Base-by-base conservation (phyloP, 2,113 vertebrate genomes). In the Artemisiospiza belli region DNA sequence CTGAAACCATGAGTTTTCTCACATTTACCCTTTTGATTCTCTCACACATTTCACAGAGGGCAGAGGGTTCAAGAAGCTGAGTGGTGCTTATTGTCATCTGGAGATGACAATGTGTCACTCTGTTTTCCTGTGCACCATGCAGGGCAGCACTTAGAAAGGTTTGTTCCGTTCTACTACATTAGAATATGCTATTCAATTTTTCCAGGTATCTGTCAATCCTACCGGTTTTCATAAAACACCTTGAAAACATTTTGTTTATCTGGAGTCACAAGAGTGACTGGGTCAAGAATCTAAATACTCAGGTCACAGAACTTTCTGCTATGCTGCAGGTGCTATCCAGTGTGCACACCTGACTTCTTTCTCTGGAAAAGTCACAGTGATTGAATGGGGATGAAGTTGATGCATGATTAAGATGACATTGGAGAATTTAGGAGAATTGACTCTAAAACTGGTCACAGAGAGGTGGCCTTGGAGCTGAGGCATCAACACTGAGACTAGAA, bases 31-130 rank as follows among this genome's bases (percentile, higher is more conserved):
- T 63, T 49, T 31, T 17, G 3, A 31, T 55, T 61, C 14, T 39
- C 4, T 74, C 12, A 11, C 7, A 2, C 7, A 21, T 68, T 24
- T 82, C 59, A 52, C 28, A 67, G 59, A 79, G 5, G 20, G 15
- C 7, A 15, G 12, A 51, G 4, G 39, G 28, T 46, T 75, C 4
- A 15, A 58, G 37, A 2, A 0, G 3, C 9, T 58, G 4, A 27
- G 6, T 41, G 35, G 5, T 47, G 22, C 24, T 70, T 35, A 30
- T n/a, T 70, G 27, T 23, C 2, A 0, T 12, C 51, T 74, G 12
- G 12, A 22, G 14, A 69, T 41, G 3, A 37, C 8, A 35, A 13
- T 10, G 2, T 7, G 5, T 3, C 44, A 13, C 10, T 67, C 31
- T 18, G 10, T 35, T 49, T 75, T 51, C n/a, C 33, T 66, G 33